Base-by-base conservation (phyloP, 2,888 invertebrate genomes). In the Palloptera scutellata region DNA sequence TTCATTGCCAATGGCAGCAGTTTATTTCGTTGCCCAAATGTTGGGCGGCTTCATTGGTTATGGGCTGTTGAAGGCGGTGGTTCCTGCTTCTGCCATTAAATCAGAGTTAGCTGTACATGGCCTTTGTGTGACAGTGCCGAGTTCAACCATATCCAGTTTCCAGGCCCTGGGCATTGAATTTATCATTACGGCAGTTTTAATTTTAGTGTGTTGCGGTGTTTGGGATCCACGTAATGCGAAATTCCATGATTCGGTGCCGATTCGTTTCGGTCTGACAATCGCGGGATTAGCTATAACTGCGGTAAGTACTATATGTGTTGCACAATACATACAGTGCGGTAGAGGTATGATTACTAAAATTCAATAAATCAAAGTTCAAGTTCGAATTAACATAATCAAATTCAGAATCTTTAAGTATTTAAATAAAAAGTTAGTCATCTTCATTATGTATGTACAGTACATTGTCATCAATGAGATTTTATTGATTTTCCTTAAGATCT, bases 211-310 rank as follows among this genome's bases (percentile, higher is more conserved):
- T 68, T 92, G 92, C 78, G 89, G 89, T 0, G 86, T 91, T 55
- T 92, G 91, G 91, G 93, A 94, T 81, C 89, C 90, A 15, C 86
- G 91, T 64, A 91, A 92, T 79, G 82, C 85, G 10, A 84, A 86
- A 20, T 90, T 89, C 74, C 87, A 88, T 30, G 92, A 92, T 72
- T 90, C 91, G 0, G 82, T 86, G 1, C 83, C 92, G 1, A 80
- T 93, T 15, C 89, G 90, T 76, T 92, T 92, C 75, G 93, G 91
- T 61, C 85, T 92, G 61, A 86, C 90, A 2, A 86, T 93, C 70
- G 84, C 88, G 17, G 89, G 88, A 0, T 83, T 93, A 67, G 91
- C 91, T 1, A 84, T 91, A 66, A 88, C 89, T 1, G 90, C 90
- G 40, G 91, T 91, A 83, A 87, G 87, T 76, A 19, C n/a, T n/a